Evolutionary conservation across 2,797 vertebrate species (phyloP), one percentile per base, ranked within the genome.

Genomic region (Alosa sapidissima): DNA sequence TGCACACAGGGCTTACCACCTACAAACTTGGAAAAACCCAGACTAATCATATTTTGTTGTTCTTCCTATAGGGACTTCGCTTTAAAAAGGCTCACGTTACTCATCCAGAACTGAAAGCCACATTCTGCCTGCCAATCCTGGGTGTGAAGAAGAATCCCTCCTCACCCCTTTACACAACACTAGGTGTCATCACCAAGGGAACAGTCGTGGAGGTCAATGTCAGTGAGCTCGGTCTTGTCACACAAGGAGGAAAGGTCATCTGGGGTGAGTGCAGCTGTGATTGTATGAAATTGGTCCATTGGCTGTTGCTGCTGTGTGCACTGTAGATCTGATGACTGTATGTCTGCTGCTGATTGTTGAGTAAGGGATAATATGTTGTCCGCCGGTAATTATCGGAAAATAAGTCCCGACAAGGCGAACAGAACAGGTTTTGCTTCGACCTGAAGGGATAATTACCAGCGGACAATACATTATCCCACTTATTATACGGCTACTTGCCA

Each of bases 1-100:
- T 60, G 36, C 33, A 60, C 82, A 21, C 33, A 36, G 2, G 10
- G 60, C 0, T 28, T 28, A 28, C n/a, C 7, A 11, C 55, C 55
- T 24, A 28, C n/a, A 28, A 65, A 36, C 65, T 14, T 36, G 28
- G 5, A 36, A 36, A 36, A 36, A 72, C 65, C 2, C 0, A 51
- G 0, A 3, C 72, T 36, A 33, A 62, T 10, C 54, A 49, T 19
- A 13, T 81, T 62, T 21, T 1, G 13, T 13, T 45, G 11, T 84
- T 33, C 33, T 45, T 83, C 45, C 11, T 49, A 58, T 41, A 99
- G 98, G 98, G 98, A 87, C 95, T 99, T 84, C 97, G 98, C 89
- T 99, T 99, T 92, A 99, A 99, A 92, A 99, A 99, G 90, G 98
- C 98, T 58, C 98, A 99, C 0, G 97, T 99, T 89, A 99, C 98